Base-by-base conservation (phyloP, 2,888 invertebrate species). In the Scrobipalpa costella region DNA sequence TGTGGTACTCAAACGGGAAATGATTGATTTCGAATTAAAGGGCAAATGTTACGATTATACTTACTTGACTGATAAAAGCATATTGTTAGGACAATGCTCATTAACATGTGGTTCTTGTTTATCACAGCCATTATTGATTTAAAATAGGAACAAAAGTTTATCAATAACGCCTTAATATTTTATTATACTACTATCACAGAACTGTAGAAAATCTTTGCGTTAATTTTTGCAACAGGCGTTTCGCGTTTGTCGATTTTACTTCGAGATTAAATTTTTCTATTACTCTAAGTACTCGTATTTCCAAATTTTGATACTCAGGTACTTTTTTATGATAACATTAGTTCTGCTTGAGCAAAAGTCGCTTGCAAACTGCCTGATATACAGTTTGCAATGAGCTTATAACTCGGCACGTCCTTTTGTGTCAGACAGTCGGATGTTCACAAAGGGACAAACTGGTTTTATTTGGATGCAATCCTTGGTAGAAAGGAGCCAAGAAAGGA, bases 391-490 rank as follows among this genome's bases (percentile, higher is more conserved):
- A 67, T 71, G 74, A 75, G 73, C 78, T 79, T 86, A 82, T 85
- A 85, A 81, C 76, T 68, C 73, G 73, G 71, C n/a, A 61, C 72
- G 69, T 63, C 66, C 66, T 72, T 76, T 27, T 27, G 27, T 77
- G 75, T 78, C 69, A 63, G 38, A 63, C 66, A 60, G 64, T 55
- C 38, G 57, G 57, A 19, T 34, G 15, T 57, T 57, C 57, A 78
- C 77, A 78, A 79, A 81, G 74, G 75, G 72, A 64, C 21, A 66
- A 79, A 78, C 80, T 73, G 78, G 82, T 69, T 80, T 63, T 61
- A 67, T 72, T 78, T 75, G 73, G 81, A 68, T 81, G 67, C 70
- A 74, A 74, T 74, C 66, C 69, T 52, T 21, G 13, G 68, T 73
- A 69, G 73, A 72, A 78, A 75, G 73, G 73, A 74, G 67, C 67